Conservation (phyloP, 2,888 invertebrate genomes). For the Oligia latruncula region DNA sequence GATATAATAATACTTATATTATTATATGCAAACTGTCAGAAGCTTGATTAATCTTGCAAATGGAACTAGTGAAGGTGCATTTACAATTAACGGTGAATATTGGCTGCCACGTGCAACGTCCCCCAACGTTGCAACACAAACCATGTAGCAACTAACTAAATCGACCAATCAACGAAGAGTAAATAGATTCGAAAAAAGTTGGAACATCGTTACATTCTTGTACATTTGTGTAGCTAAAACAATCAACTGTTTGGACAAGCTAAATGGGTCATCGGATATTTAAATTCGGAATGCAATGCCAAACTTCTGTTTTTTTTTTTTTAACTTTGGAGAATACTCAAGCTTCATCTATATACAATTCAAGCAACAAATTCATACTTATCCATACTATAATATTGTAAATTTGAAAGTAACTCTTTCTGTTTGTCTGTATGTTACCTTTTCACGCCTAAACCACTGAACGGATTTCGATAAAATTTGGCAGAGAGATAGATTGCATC, state of each 20-base stretch:
- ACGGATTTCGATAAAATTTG: no score
- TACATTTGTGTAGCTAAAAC: slow-evolving; percentile 14
- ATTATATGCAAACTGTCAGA: slow-evolving; percentile 6
- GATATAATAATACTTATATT: slow-evolving; percentile 1
- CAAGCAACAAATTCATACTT: not conserved
- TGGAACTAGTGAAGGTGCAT: slow-evolving; percentile 28
- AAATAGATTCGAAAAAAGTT: slow-evolving; percentile 23
- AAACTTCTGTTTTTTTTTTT: not conserved
- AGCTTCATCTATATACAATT: not conserved
- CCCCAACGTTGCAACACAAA: slow-evolving; percentile 50
- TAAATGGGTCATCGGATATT: slow-evolving; percentile 3
- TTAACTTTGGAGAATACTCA: not conserved
- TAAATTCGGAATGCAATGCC: slow-evolving; percentile 29
- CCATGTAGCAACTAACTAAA: slow-evolving; percentile 35
- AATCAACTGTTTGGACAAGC: slow-evolving; percentile 33
- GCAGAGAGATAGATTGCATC: no score
- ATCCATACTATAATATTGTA: no score
- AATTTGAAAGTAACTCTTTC: no score
- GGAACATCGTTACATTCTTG: slow-evolving; percentile 19
- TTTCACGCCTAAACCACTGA: no score
- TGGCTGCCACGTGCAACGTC: slow-evolving; percentile 45
- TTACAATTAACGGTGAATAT: slow-evolving; percentile 47
- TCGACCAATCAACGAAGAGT: slow-evolving; percentile 44
- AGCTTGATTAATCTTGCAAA: slow-evolving; percentile 37
- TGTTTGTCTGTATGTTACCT: no score